Conservation (phyloP, 2,113 vertebrate species). For the Chloropsis hardwickii region DNA sequence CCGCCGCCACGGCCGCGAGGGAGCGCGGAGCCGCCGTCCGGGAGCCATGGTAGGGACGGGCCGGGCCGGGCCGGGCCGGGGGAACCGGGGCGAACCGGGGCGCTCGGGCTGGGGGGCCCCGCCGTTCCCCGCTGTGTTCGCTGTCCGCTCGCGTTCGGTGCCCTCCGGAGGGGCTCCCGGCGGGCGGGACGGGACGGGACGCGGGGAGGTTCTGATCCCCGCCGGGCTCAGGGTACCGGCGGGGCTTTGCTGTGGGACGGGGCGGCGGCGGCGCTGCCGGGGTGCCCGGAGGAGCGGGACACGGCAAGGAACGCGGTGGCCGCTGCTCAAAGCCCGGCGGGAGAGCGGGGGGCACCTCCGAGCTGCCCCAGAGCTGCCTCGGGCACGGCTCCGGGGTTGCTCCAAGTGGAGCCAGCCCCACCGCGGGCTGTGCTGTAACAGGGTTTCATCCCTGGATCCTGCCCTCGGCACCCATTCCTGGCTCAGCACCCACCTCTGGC, state of each 20-base stretch:
- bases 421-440: neutral
- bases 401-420: neutral
- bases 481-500: neutral
- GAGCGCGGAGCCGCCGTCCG: neutral
- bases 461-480: neutral
- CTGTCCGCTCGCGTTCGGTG: neutral
- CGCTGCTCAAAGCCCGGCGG: neutral
- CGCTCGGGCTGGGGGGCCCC: neutral
- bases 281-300: neutral
- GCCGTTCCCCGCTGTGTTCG: neutral
- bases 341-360: neutral
- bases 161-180: neutral
- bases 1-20: neutral
- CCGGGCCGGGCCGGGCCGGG: neutral
- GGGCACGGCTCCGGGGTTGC: neutral
- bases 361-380: accelerated
- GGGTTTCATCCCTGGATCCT: neutral
- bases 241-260: neutral
- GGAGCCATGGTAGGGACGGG: neutral
- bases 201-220: neutral
- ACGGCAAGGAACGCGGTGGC: accelerated
- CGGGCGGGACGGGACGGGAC: neutral
- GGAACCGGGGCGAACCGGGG: neutral
- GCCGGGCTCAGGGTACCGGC: neutral
- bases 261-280: neutral